phyloP scores from a whole-genome alignment of 1,140 invertebrate genomes.

The Leucophenga varia region DNA sequence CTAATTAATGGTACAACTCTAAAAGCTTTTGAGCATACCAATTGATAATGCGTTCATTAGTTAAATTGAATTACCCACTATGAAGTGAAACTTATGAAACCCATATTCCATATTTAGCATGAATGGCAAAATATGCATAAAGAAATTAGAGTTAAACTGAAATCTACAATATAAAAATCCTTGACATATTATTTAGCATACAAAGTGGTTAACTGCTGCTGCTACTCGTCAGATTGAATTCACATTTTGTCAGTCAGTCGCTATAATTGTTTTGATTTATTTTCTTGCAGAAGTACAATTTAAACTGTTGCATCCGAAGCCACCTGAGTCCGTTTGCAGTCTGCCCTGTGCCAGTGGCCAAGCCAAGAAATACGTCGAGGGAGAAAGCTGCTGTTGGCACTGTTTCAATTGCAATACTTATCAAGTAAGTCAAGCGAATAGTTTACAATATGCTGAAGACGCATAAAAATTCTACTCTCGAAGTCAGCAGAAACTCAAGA shows the following conservation, averaged over 20 bases:
- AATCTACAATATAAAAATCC: too few species aligned
- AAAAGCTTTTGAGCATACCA: too few species aligned
- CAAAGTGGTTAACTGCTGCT: neutral
- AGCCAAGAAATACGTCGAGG: slow-evolving; percentile 88
- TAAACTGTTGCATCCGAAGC: slow-evolving; percentile 69
- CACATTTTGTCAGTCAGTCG: neutral
- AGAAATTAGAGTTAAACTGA: too few species aligned
- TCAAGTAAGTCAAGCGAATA: slow-evolving; percentile 73
- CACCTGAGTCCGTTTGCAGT: slow-evolving; percentile 87
- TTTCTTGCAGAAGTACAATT: slow-evolving; percentile 74
- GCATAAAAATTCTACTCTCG: neutral
- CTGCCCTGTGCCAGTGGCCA: slow-evolving; percentile 82
- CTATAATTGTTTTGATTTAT: slow-evolving; percentile 6
- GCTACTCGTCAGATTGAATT: too few species aligned
- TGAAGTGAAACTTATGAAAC: too few species aligned
- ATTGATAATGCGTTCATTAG: too few species aligned
- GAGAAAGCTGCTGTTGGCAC: slow-evolving; percentile 93
- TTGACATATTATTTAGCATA: too few species aligned
- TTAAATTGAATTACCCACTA: too few species aligned
- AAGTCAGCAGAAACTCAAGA: slow-evolving; percentile 6
- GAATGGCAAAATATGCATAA: too few species aligned
- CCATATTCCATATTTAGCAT: too few species aligned
- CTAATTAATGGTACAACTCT: too few species aligned
- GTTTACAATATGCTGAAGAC: neutral
- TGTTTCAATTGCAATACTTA: slow-evolving; percentile 92